phyloP scores from a whole-genome alignment of 2,888 invertebrate genomes.

The Ormyrus labotus region DNA sequence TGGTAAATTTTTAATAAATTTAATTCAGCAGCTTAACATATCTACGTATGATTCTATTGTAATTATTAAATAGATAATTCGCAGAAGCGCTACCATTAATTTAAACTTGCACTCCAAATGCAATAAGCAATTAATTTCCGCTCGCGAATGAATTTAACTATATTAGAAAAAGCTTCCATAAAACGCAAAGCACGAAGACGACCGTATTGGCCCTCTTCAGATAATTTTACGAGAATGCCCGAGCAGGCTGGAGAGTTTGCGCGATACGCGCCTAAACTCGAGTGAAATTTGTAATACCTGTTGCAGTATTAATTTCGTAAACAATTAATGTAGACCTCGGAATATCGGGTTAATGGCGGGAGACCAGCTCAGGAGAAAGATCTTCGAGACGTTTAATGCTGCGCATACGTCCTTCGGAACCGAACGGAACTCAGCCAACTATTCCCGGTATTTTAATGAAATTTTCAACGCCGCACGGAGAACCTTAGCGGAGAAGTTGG shows the following conservation, averaged over 20 bases:
- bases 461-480: slow-evolving; percentile 42
- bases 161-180: no score
- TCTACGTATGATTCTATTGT: no score
- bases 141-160: no score
- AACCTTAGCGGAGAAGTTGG: slow-evolving; percentile 46
- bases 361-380: not conserved
- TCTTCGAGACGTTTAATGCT: slow-evolving; percentile 45
- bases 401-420: slow-evolving; percentile 47
- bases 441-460: slow-evolving; percentile 57
- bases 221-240: not conserved
- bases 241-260: not conserved
- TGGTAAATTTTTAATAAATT: no score
- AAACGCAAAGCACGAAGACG: no score
- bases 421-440: slow-evolving; percentile 51
- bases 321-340: slow-evolving; percentile 39
- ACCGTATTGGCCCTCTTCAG: no score
- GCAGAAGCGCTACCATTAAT: no score
- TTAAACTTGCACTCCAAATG: no score
- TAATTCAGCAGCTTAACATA: no score
- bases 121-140: no score
- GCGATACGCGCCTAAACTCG: not conserved
- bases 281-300: slow-evolving; percentile 32
- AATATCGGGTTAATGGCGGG: slow-evolving; percentile 35
- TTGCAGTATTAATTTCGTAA: slow-evolving; percentile 40
- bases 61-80: no score